Percentiles rank a stretch among this genome's conserved stretches.
phyloP scores from a whole-genome alignment of 2,113 vertebrate genomes.

The Triplophysa tibetana region DNA sequence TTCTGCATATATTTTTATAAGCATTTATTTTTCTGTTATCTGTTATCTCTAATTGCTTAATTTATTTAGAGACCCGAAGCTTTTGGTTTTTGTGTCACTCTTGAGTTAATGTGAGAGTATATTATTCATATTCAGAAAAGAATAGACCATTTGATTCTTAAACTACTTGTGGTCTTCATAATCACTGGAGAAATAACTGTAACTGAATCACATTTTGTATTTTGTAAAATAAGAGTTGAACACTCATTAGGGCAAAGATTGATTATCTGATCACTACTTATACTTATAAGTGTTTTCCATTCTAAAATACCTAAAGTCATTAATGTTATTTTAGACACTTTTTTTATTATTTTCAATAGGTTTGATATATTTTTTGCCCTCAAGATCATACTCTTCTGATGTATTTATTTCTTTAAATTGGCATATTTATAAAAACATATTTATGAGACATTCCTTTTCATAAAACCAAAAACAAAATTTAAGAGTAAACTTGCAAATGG shows the following conservation, averaged over 20 bases:
- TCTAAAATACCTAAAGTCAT: slow-evolving; percentile 37
- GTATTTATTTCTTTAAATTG: slow-evolving; percentile 64
- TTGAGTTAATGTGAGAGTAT: slow-evolving; percentile 20
- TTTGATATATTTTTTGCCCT: slow-evolving; percentile 34
- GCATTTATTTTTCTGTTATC: slow-evolving; percentile 68
- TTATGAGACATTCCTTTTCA: slow-evolving; percentile 76
- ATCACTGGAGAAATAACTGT: slow-evolving; percentile 3
- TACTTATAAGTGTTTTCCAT: slow-evolving; percentile 62
- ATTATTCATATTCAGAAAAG: not conserved
- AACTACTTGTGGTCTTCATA: slow-evolving; percentile 11
- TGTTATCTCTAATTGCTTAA: slow-evolving; percentile 61
- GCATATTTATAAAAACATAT: slow-evolving; percentile 62
- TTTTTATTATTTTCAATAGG: slow-evolving; percentile 58
- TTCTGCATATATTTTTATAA: slow-evolving; percentile 66
- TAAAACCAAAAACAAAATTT: slow-evolving; percentile 53
- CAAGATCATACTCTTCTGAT: slow-evolving; percentile 52
- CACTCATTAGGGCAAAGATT: not conserved
- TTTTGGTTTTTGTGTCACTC: not conserved
- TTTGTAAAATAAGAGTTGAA: slow-evolving; percentile 7
- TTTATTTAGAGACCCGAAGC: slow-evolving; percentile 50
- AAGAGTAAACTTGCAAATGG: not conserved
- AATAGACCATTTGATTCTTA: slow-evolving; percentile 7
- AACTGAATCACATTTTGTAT: not conserved
- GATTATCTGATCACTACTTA: slow-evolving; percentile 73
- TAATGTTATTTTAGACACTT: slow-evolving; percentile 47